Evolutionary conservation across 2,113 vertebrate species (phyloP).

Genomic region (Megaptera novaeangliae): DNA sequence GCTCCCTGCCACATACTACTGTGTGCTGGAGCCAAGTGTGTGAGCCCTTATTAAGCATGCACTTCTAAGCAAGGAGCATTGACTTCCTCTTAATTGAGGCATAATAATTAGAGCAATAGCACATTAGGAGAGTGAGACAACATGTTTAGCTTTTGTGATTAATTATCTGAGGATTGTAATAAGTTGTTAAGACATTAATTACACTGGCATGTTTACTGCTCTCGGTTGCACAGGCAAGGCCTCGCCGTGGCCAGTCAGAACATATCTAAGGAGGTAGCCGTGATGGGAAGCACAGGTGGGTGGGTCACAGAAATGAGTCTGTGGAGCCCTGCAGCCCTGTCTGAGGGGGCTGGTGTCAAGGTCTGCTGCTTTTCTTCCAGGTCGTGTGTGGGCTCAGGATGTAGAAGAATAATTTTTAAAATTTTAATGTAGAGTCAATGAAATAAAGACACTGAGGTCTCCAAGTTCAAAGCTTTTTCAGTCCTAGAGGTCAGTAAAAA

Average conservation of each 20-base stretch:
- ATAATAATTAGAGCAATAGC: conserved; percentile 89
- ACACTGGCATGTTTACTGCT: conserved; percentile 83
- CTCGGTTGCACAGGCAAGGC: conserved; percentile 72
- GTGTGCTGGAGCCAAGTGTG: conserved; percentile 43
- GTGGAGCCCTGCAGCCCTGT: background rate
- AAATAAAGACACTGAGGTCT: background rate
- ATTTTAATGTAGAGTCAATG: background rate
- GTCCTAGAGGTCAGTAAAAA: background rate
- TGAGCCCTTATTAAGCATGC: conserved; percentile 78
- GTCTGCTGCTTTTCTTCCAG: background rate
- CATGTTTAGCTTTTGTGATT: conserved; percentile 89
- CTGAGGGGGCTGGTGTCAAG: background rate
- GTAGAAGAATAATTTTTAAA: background rate
- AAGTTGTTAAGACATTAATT: conserved; percentile 89
- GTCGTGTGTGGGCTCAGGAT: background rate
- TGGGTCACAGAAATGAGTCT: rapidly evolving
- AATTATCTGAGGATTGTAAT: conserved; percentile 88
- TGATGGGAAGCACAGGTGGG: background rate
- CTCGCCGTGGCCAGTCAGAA: conserved; percentile 52
- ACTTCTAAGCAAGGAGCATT: conserved; percentile 80
- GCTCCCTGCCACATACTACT: background rate
- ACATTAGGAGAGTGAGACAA: conserved; percentile 87
- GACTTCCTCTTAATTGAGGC: conserved; percentile 86
- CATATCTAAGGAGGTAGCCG: background rate
- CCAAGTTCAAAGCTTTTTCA: background rate